phyloP scores from a whole-genome alignment of 2,113 vertebrate species.

The Oenanthe oenanthe region DNA sequence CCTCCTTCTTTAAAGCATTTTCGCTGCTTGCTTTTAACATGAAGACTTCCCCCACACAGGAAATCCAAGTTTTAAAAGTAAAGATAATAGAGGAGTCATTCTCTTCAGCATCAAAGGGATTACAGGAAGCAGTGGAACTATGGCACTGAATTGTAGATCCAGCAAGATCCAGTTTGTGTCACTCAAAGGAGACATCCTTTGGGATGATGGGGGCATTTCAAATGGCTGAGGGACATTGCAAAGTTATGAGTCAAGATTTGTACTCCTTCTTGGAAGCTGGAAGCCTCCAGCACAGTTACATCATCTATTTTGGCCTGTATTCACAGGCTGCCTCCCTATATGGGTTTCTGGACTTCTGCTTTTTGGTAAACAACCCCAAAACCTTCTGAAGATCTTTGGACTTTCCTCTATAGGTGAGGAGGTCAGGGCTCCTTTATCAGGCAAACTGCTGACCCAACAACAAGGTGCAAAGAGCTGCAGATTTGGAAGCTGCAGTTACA shows the following conservation, averaged over 20 bases:
- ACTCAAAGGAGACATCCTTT: neutral
- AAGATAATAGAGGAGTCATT: slow-evolving; percentile 23
- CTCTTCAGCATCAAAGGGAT: slow-evolving; percentile 18
- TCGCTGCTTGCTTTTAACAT: neutral
- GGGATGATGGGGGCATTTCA: neutral
- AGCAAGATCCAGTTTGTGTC: neutral
- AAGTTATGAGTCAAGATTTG: neutral
- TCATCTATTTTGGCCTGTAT: neutral
- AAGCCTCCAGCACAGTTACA: neutral
- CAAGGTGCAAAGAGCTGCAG: neutral
- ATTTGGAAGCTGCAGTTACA: neutral
- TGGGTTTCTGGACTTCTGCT: neutral
- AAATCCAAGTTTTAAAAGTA: slow-evolving; percentile 51
- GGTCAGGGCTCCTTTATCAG: neutral
- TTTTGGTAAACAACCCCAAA: neutral
- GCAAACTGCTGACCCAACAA: neutral
- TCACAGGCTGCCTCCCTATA: neutral
- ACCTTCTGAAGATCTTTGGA: neutral
- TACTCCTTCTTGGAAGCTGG: neutral
- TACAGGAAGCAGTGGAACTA: slow-evolving; percentile 10
- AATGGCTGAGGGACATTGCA: neutral
- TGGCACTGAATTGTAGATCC: neutral
- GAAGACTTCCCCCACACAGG: slow-evolving; percentile 12
- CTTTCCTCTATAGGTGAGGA: neutral
- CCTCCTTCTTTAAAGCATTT: slow-evolving; percentile 27